phyloP scores from a whole-genome alignment of 2,888 invertebrate species.

The Perizoma flavofasciatum region DNA sequence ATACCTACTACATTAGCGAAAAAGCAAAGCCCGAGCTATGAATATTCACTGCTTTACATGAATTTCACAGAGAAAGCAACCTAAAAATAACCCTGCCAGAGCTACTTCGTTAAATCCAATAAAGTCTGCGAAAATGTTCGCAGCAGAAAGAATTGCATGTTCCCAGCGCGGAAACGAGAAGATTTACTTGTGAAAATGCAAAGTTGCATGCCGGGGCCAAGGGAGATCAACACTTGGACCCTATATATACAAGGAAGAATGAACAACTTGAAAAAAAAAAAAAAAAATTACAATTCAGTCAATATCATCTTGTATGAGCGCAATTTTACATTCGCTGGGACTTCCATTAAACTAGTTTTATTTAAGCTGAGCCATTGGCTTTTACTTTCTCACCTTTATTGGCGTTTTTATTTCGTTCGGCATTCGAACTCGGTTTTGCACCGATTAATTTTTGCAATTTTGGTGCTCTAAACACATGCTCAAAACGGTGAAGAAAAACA shows the following conservation, averaged over 20 bases:
- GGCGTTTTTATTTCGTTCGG: too few relatives aligned
- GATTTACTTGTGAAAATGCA: constrained; percentile 35
- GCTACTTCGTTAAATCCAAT: constrained; percentile 27
- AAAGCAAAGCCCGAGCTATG: constrained; percentile 9
- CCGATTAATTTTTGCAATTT: too few relatives aligned
- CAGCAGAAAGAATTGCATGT: constrained; percentile 21
- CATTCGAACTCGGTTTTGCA: too few relatives aligned
- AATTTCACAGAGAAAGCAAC: constrained; percentile 15
- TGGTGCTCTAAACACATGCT: too few relatives aligned
- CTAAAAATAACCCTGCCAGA: constrained; percentile 14
- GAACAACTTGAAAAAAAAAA: too few relatives aligned
- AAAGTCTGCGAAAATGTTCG: constrained; percentile 29
- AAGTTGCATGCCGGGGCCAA: constrained; percentile 23
- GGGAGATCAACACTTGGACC: constrained; percentile 11
- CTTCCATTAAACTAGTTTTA: too few relatives aligned
- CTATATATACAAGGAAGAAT: not conserved
- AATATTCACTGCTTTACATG: constrained; percentile 20
- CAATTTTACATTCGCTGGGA: too few relatives aligned
- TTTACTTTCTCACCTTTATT: too few relatives aligned
- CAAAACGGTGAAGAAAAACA: too few relatives aligned
- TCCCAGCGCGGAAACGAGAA: constrained; percentile 30
- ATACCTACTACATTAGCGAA: not conserved
- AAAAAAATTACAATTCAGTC: too few relatives aligned
- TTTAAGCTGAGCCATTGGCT: too few relatives aligned
- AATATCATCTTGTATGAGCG: too few relatives aligned